These are phyloP conservation scores for Neodiprion lecontei DNA, from an alignment of 1,140 invertebrate genomes.

Conservation along the genomic window DNA sequence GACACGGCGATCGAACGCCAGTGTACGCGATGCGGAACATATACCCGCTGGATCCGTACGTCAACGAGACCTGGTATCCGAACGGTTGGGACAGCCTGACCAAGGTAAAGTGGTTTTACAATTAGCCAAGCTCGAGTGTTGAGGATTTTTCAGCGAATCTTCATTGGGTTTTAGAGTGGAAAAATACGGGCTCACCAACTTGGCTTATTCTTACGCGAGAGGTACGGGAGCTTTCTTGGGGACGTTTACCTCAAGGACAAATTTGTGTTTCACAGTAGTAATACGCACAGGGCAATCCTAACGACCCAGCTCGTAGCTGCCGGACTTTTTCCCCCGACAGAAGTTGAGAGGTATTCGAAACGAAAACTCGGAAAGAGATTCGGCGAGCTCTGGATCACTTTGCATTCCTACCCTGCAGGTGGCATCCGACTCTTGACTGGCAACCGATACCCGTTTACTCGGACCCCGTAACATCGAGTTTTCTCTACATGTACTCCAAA, in stretches of 20 bases:
- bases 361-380: not conserved
- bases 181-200: slow-evolving; percentile 52
- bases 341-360: slow-evolving; percentile 58
- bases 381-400: not conserved
- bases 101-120: slow-evolving; percentile 65
- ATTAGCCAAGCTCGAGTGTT: not conserved
- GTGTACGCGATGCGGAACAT: slow-evolving; percentile 56
- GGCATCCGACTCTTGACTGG: not conserved
- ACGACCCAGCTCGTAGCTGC: slow-evolving; percentile 69
- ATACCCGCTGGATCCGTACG: slow-evolving; percentile 72
- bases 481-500: slow-evolving; percentile 12
- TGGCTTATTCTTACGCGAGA: slow-evolving; percentile 46
- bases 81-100: slow-evolving; percentile 77
- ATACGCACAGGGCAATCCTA: slow-evolving; percentile 68
- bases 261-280: slow-evolving; percentile 61
- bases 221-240: slow-evolving; percentile 49
- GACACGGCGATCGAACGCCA: slow-evolving; percentile 81
- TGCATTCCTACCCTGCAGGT: not conserved
- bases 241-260: slow-evolving; percentile 47
- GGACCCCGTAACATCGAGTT: not conserved
- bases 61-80: slow-evolving; percentile 68
- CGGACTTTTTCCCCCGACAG: slow-evolving; percentile 65
- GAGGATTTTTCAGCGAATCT: not conserved
- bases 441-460: not conserved
- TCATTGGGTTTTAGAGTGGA: slow-evolving; percentile 41